Conservation (phyloP, 1,140 invertebrate genomes). For the Zaprionus davidi region DNA sequence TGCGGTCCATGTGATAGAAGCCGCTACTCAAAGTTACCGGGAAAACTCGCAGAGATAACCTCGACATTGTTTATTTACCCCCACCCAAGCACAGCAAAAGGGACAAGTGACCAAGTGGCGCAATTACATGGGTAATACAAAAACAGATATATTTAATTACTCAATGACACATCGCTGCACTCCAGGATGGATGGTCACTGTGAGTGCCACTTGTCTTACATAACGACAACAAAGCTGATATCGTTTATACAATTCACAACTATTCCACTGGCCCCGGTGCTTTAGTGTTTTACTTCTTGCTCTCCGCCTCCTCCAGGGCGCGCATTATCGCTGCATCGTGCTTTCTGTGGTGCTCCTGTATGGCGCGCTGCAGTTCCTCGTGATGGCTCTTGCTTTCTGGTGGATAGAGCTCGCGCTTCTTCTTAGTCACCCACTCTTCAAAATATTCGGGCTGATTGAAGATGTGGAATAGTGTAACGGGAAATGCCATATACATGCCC, state of each 20-base stretch:
- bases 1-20: slow-evolving; percentile 21
- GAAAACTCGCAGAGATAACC: slow-evolving; percentile 24
- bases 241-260: slow-evolving; percentile 15
- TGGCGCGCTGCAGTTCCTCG: slow-evolving; percentile 86
- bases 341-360: slow-evolving; percentile 86
- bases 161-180: slow-evolving; percentile 18
- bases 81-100: neutral
- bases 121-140: slow-evolving; percentile 31
- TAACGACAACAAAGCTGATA: slow-evolving; percentile 46
- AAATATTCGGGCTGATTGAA: slow-evolving; percentile 94
- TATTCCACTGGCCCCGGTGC: neutral
- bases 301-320: slow-evolving; percentile 83
- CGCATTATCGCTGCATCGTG: slow-evolving; percentile 83
- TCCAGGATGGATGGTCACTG: neutral
- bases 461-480: slow-evolving; percentile 92
- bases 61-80: slow-evolving; percentile 28
- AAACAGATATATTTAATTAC: slow-evolving; percentile 28
- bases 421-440: slow-evolving; percentile 91
- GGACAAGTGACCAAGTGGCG: neutral
- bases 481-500: slow-evolving; percentile 93
- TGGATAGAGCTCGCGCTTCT: slow-evolving; percentile 89
- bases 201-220: slow-evolving; percentile 51
- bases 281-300: slow-evolving; percentile 55
- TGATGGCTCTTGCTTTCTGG: slow-evolving; percentile 87
- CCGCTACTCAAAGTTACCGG: slow-evolving; percentile 17